Evolutionary conservation across 2,888 invertebrate genomes (phyloP), one percentile per base, ranked within the genome.

Genomic region (Ariolimax columbianus): DNA sequence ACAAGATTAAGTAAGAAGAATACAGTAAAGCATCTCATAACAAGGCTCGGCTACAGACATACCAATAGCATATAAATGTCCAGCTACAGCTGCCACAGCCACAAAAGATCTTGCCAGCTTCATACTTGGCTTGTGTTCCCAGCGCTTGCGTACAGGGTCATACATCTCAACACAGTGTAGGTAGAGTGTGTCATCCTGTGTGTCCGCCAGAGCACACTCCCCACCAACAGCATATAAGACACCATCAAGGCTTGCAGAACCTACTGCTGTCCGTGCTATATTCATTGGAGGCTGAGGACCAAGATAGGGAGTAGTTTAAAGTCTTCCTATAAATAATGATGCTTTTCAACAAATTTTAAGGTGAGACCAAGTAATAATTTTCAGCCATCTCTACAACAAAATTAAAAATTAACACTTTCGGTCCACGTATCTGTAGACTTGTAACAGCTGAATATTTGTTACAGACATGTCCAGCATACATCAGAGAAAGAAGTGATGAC

Each of bases 71-170:
- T 93, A 93, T 36, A 93, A 86, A 87, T 88, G 90, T 81, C 96
- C 96, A 93, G 96, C 96, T 55, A 97, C 95, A 89, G 97, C 97
- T 78, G 96, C 97, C 89, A 97, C 98, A 86, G 98, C 98, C 82
- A 98, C 98, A 88, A 93, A 93, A 19, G 93, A 93, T 47, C 93
- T 86, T 0, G 92, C 91, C 47, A 91, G 90, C 83, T 92, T 91
- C 92, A 92, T 92, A 85, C 91, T 91, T 11, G 91, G 89, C 83
- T 91, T 91, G 17, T 89, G 89, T 38, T 90, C 89, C 92, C 92
- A 92, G 82, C 91, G 89, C 85, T 92, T 90, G 43, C 90, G 87
- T 0, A 91, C 90, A 0, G 93, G 93, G 82, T 93, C 92, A 77
- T 92, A 93, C 86, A 91, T 91, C 88, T 93, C 93, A 47, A 91